These are phyloP conservation scores for Drosophila diplacantha DNA, from an alignment of 2,888 invertebrate genomes.

Conservation along the genomic window DNA sequence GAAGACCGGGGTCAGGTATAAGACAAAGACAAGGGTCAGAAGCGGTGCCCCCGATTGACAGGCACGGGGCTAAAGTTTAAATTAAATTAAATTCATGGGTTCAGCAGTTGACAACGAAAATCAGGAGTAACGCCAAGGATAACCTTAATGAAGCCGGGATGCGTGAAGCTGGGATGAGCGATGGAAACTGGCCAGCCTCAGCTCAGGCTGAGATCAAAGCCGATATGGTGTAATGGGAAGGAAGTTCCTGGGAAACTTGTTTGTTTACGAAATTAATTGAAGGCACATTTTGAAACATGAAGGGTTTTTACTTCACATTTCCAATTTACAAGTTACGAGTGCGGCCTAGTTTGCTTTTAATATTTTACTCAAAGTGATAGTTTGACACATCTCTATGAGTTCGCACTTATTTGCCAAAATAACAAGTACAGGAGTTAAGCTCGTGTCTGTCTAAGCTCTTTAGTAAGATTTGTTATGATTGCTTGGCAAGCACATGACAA, in stretches of 20 bases:
- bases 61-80: constrained; percentile 63
- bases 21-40: constrained; percentile 65
- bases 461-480: neutral
- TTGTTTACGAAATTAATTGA: neutral
- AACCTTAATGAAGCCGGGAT: constrained; percentile 43
- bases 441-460: neutral
- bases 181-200: constrained; percentile 32
- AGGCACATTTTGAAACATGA: neutral
- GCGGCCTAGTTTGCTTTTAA: neutral
- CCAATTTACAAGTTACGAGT: neutral
- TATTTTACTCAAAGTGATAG: neutral
- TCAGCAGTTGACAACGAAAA: constrained; percentile 53
- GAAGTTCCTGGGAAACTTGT: constrained; percentile 17
- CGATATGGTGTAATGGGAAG: constrained; percentile 23
- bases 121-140: constrained; percentile 6
- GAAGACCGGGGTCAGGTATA: constrained; percentile 57
- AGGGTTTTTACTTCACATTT: too few species aligned
- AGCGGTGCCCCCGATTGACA: constrained; percentile 50
- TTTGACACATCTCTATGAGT: neutral
- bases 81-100: constrained; percentile 68
- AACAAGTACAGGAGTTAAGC: neutral
- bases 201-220: constrained; percentile 9
- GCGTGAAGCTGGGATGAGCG: constrained; percentile 47
- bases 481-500: neutral
- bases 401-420: constrained; percentile 8